phyloP scores from a whole-genome alignment of 2,113 vertebrate species.

The Mormyrus iriodes region DNA sequence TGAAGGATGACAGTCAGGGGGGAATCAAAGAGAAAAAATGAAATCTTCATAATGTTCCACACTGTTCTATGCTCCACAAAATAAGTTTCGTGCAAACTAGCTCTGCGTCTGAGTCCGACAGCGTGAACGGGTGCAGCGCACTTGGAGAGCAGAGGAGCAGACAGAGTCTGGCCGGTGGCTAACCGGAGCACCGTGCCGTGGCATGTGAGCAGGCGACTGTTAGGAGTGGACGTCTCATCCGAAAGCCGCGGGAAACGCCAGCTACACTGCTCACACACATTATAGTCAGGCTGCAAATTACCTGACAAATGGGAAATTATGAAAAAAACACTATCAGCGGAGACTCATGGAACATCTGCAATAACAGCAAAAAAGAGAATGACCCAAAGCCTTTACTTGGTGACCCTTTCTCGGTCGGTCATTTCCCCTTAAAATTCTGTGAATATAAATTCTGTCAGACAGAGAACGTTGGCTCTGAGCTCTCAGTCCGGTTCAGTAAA shows the following conservation, averaged over 20 bases:
- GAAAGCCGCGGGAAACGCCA: slow-evolving; percentile 37
- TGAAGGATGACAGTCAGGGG: slow-evolving; percentile 73
- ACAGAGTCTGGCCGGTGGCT: slow-evolving; percentile 52
- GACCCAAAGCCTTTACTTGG: slow-evolving; percentile 37
- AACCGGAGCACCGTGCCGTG: slow-evolving; percentile 48
- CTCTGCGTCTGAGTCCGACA: slow-evolving; percentile 45
- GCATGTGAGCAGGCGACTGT: slow-evolving; percentile 63
- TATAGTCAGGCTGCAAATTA: slow-evolving; percentile 42
- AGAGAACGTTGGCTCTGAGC: background rate
- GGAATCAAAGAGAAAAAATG: slow-evolving; percentile 70
- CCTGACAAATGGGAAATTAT: slow-evolving; percentile 41
- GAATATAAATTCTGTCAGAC: background rate
- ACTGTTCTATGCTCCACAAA: slow-evolving; percentile 34
- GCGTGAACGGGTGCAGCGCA: slow-evolving; percentile 49
- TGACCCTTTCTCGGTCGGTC: slow-evolving; percentile 25
- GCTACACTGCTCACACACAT: background rate
- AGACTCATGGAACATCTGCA: slow-evolving; percentile 43
- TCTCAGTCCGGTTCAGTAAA: background rate
- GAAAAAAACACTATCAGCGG: slow-evolving; percentile 10
- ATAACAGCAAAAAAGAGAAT: slow-evolving; percentile 30
- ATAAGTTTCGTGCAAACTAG: slow-evolving; percentile 60
- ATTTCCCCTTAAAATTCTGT: slow-evolving; percentile 13
- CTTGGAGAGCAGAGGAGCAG: slow-evolving; percentile 55
- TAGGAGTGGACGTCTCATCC: slow-evolving; percentile 50
- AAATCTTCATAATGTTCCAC: slow-evolving; percentile 73